Evolutionary conservation across 2,888 invertebrate species (phyloP).

Genomic region (Leptarthrus brevirostris): DNA sequence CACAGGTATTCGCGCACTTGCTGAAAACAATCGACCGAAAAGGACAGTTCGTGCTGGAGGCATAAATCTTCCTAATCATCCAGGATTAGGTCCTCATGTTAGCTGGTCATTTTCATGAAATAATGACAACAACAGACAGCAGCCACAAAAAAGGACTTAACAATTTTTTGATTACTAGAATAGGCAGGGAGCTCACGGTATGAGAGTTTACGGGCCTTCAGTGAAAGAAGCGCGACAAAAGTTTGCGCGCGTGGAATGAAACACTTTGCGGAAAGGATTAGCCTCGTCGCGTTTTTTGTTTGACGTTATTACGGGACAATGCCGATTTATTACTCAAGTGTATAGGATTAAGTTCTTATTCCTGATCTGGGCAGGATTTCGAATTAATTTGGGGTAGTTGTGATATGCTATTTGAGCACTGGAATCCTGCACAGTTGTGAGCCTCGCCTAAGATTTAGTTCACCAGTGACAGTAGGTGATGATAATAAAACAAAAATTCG

Average conservation of each 20-base stretch:
- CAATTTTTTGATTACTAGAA: conserved; percentile 17
- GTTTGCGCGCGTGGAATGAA: conserved; percentile 5
- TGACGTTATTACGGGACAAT: conserved; percentile 34
- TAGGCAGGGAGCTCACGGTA: neutral
- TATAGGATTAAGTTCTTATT: conserved; percentile 25
- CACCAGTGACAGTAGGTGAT: conserved; percentile 19
- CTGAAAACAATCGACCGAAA: conserved; percentile 7
- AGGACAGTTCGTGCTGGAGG: conserved; percentile 3
- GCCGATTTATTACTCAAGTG: conserved; percentile 36
- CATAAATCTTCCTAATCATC: conserved; percentile 48
- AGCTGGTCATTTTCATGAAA: conserved; percentile 38
- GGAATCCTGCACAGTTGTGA: neutral
- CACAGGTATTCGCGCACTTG: conserved; percentile 19
- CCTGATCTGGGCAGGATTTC: conserved; percentile 31
- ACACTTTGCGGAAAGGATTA: conserved; percentile 42
- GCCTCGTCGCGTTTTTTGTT: conserved; percentile 33
- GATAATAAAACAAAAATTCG: conserved; percentile 3
- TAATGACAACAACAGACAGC: conserved; percentile 33
- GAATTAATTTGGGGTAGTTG: conserved; percentile 12
- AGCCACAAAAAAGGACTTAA: conserved; percentile 26
- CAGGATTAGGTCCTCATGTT: conserved; percentile 40
- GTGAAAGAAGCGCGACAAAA: neutral
- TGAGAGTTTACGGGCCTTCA: no score
- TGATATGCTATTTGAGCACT: conserved; percentile 1
- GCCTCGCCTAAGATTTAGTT: conserved; percentile 25